Base-by-base conservation (phyloP, 2,888 invertebrate species). In the Galerucella calmariensis region DNA sequence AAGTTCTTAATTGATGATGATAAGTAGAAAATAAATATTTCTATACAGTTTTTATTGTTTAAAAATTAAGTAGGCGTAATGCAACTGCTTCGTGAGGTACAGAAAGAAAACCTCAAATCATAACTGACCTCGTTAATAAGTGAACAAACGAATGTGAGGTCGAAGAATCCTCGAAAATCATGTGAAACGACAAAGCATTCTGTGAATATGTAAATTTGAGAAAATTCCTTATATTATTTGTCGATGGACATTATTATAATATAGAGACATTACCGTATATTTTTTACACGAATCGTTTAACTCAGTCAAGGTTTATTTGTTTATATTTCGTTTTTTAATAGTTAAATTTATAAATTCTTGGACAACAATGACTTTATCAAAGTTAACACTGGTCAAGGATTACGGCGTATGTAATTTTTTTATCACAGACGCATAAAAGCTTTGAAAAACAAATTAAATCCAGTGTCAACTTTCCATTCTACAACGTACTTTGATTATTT, bases 381-480 rank as follows among this genome's bases (percentile, higher is more conserved):
- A 67, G 14, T 35, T 56, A 27, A 59, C 69, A 41, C 51, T 59
- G 73, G 58, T 69, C 73, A 73, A 73, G 73, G 73, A 58, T 69
- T 59, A 20, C 46, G 4, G 58, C 53, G 61, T 20, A 16, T n/a
- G n/a, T 56, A n/a, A 48, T 20, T 20, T 20, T 56, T 56, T 16
- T 56, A 56, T 56, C 56, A 20, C 16, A 56, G 51, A 51, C 51
- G 51, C 12, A 53, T n/a, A 53, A 53, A 53, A 16, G 11, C 10
- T 56, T 20, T 56, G 9, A 56, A 56, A 56, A 16, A 56, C 16
- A 16, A 20, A 56, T 20, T 56, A 56, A 56, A 20, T 20, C 20
- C 56, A 20, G 20, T 56, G 56, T 16, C 16, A 10, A 56, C n/a
- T 53, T 14, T n/a, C n/a, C 4, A 53, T n/a, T 53, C n/a, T 16